Evolutionary conservation across 2,888 invertebrate genomes (phyloP), one percentile per base, ranked within the genome.

Genomic region (Zonitis immaculata): DNA sequence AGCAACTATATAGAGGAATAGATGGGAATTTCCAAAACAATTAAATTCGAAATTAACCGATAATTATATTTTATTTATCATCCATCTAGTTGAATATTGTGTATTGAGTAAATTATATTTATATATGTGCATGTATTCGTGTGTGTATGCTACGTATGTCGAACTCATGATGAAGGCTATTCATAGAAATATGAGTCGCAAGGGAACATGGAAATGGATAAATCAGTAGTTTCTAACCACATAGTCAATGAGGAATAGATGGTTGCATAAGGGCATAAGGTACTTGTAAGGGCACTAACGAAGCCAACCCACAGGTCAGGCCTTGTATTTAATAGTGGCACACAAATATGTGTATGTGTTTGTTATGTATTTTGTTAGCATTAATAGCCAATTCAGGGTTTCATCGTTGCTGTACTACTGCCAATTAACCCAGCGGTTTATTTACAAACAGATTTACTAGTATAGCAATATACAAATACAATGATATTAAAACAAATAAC

Each of bases 381-480:
- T 75, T 78, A 78, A 78, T 78, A 76, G 77, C 76, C 78, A 77
- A 78, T 78, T 78, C 77, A 77, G 73, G 72, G 68, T 69, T 66
- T 62, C 61, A 62, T 64, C 65, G 62, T 62, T 62, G 66, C 64
- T 65, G 66, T 71, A 70, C 66, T 67, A 68, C 67, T 67, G 68
- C 72, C 73, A 74, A 74, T 74, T 74, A 74, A 71, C 67, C 67
- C 64, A 60, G 57, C 67, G 67, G 69, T 71, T 71, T 73, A 73
- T 74, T 73, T 72, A 70, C 72, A 69, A 69, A 62, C 65, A 65
- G 66, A 68, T 66, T 57, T 51, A 47, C 44, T n/a, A n/a, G n/a
- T n/a, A n/a, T n/a, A n/a, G n/a, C 30, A 30, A 30, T 12, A 12
- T 27, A 6, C 2, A 2, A 27, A 27, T 2, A 6, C 4, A 27